Conservation (phyloP, 1,140 invertebrate genomes). For the Papilio xuthus region DNA sequence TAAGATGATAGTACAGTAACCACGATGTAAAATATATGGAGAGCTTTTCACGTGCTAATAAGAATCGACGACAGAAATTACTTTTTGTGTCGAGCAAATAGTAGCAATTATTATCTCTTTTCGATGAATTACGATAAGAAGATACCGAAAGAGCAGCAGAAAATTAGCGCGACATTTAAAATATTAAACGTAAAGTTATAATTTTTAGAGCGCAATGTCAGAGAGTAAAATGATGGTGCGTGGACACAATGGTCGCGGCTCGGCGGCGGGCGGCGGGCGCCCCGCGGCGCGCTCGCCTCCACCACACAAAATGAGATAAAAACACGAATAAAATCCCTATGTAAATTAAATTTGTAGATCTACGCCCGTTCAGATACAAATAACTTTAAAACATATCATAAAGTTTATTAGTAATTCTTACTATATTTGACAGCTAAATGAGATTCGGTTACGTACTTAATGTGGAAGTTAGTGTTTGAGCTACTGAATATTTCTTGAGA, state of each 20-base stretch:
- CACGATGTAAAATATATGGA: too few relatives aligned
- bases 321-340: constrained; percentile 73
- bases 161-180: constrained; percentile 56
- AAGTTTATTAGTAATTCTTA: constrained; percentile 43
- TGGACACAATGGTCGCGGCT: constrained; percentile 67
- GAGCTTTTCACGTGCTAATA: background rate
- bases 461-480: constrained; percentile 27
- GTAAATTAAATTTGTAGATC: constrained; percentile 77
- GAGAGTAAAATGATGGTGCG: constrained; percentile 63
- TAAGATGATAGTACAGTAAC: too few relatives aligned
- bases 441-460: constrained; percentile 31
- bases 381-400: constrained; percentile 54
- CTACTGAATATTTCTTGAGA: constrained; percentile 5
- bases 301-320: constrained; percentile 64
- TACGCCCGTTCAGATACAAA: constrained; percentile 55
- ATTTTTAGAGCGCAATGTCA: constrained; percentile 71
- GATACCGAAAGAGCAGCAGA: constrained; percentile 7
- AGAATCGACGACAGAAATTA: background rate
- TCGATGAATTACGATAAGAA: background rate
- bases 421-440: constrained; percentile 35
- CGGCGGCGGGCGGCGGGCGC: constrained; percentile 51
- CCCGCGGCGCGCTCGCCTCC: constrained; percentile 63
- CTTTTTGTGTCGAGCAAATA: background rate
- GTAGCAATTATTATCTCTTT: background rate
- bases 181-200: constrained; percentile 67